phyloP scores from a whole-genome alignment of 2,113 vertebrate species.

The Lycocorax pyrrhopterus region DNA sequence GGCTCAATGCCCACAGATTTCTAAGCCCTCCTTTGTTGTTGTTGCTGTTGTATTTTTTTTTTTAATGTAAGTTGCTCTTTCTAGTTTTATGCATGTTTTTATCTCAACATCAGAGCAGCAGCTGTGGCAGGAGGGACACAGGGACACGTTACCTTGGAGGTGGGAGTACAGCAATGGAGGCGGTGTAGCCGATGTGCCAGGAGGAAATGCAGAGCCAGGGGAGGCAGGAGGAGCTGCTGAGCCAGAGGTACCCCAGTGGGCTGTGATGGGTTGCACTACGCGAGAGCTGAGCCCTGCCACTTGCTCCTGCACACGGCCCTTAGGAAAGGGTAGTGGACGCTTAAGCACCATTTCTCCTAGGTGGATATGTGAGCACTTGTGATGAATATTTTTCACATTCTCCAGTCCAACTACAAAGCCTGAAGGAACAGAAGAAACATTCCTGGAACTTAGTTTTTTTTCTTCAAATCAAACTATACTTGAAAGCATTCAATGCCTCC shows the following conservation, averaged over 20 bases:
- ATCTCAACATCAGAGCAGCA: background rate
- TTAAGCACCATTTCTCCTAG: background rate
- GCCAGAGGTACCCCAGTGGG: background rate
- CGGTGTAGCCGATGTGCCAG: accelerated
- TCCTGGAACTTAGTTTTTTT: background rate
- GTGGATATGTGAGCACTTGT: background rate
- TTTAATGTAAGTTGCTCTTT: background rate
- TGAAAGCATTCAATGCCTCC: background rate
- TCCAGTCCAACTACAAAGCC: background rate
- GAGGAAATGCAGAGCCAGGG: too few species aligned
- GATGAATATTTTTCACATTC: background rate
- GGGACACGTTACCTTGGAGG: background rate
- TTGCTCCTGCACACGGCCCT: accelerated
- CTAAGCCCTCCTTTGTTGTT: background rate
- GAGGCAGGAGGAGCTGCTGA: background rate
- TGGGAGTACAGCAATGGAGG: background rate
- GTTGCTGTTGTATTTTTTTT: background rate
- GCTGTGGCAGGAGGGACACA: background rate
- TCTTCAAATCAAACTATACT: background rate
- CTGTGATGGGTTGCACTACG: accelerated
- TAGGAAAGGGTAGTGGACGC: background rate
- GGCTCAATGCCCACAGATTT: background rate
- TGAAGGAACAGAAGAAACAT: background rate
- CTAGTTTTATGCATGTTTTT: background rate
- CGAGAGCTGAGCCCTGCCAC: background rate